Evolutionary conservation across 2,113 vertebrate species (phyloP).

Genomic region (Eublepharis macularius): DNA sequence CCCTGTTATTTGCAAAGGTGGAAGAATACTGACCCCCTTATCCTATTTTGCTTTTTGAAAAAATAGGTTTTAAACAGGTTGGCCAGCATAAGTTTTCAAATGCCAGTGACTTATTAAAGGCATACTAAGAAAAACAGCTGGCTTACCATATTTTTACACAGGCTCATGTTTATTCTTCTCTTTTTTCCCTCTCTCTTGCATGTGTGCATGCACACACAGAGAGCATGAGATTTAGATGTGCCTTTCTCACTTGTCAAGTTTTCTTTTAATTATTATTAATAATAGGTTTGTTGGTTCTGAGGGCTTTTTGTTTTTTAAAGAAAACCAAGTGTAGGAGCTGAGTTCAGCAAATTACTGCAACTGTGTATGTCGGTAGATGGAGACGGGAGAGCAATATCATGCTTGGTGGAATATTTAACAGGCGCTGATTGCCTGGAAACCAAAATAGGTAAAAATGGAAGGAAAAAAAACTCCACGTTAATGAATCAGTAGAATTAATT

Average conservation of each 20-base stretch:
- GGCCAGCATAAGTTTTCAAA: not conserved
- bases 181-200: not conserved
- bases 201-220: not conserved
- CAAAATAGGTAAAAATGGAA: constrained; percentile 52
- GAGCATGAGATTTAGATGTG: constrained; percentile 42
- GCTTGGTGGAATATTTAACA: constrained; percentile 67
- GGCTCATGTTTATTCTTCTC: not conserved
- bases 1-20: not conserved
- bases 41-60: not conserved
- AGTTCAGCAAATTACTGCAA: constrained; percentile 65
- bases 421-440: constrained; percentile 63
- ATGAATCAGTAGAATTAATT: constrained; percentile 51
- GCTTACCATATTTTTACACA: not conserved
- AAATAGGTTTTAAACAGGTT: fast-evolving
- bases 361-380: constrained; percentile 30
- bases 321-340: constrained; percentile 47
- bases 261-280: constrained; percentile 70
- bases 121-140: not conserved
- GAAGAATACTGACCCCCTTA: not conserved
- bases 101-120: not conserved
- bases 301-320: constrained; percentile 7
- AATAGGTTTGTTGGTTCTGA: constrained; percentile 66
- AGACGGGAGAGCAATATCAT: constrained; percentile 65
- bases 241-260: constrained; percentile 60
- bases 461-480: constrained; percentile 28